phyloP scores from a whole-genome alignment of 1,140 invertebrate genomes.

The Phocides pigmalion region DNA sequence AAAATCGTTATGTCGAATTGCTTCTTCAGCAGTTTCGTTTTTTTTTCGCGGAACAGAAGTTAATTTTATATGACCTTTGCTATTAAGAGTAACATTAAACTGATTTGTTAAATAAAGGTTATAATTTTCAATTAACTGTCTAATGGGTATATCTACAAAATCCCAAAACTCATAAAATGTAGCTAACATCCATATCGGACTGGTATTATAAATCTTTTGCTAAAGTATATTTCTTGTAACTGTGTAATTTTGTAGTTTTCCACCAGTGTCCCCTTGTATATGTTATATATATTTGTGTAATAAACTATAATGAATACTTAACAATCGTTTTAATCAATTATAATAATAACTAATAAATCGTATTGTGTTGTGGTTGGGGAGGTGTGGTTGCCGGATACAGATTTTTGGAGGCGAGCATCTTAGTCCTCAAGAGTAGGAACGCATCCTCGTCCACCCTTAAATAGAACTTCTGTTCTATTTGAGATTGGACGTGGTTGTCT shows the following conservation, averaged over 20 bases:
- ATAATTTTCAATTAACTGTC: not conserved
- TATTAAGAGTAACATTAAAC: conserved; percentile 5
- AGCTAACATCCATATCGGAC: conserved; percentile 11
- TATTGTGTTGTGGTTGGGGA: too few species aligned
- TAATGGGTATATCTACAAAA: not conserved
- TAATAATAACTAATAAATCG: too few species aligned
- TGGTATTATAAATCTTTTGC: conserved; percentile 21
- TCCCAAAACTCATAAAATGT: not conserved
- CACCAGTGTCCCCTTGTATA: conserved; percentile 63
- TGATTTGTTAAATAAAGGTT: conserved; percentile 7
- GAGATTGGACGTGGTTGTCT: too few species aligned
- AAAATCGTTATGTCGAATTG: conserved; percentile 1
- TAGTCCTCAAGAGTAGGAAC: too few species aligned
- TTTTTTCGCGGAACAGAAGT: not conserved
- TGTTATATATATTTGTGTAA: conserved; percentile 64
- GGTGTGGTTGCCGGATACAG: too few species aligned
- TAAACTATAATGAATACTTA: conserved; percentile 57
- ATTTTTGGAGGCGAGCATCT: too few species aligned
- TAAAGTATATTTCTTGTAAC: conserved; percentile 29
- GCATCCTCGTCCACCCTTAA: too few species aligned
- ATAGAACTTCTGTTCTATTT: too few species aligned
- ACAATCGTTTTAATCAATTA: conserved; percentile 15
- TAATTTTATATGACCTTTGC: conserved; percentile 1
- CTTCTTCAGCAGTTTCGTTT: not conserved
- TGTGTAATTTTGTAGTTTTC: conserved; percentile 68